A percentile compares a stretch with the other conserved stretches of the same genome.
Evolutionary conservation across 2,113 vertebrate species (phyloP).

Genomic region (Nematolebias whitei): DNA sequence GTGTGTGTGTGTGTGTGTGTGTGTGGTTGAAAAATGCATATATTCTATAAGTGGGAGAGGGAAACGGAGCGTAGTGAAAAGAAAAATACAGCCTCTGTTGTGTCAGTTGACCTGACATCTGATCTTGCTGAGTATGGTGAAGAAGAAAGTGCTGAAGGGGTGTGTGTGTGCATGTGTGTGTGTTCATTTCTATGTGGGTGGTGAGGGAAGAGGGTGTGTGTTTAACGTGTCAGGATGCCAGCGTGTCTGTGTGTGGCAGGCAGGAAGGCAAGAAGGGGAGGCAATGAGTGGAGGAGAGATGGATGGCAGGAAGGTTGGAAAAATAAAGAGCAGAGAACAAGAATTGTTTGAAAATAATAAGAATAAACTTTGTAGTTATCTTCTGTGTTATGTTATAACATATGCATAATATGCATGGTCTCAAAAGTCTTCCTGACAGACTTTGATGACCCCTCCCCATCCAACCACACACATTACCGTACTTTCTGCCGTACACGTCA

Average conservation of each 20-base stretch:
- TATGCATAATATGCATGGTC: too few relatives aligned
- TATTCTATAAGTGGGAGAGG: slow-evolving; percentile 69
- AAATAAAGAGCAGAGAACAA: slow-evolving; percentile 32
- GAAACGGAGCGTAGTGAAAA: slow-evolving; percentile 68
- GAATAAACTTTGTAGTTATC: too few relatives aligned
- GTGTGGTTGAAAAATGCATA: slow-evolving; percentile 72
- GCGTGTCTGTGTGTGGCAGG: slow-evolving; percentile 47
- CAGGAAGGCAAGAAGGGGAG: slow-evolving; percentile 54
- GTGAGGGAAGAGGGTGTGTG: slow-evolving; percentile 53
- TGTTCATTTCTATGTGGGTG: slow-evolving; percentile 21
- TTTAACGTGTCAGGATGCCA: slow-evolving; percentile 69
- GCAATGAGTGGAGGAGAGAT: slow-evolving; percentile 42
- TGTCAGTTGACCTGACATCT: slow-evolving; percentile 73
- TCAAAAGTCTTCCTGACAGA: too few relatives aligned
- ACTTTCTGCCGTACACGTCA: too few relatives aligned
- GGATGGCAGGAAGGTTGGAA: slow-evolving; percentile 51
- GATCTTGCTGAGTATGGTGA: slow-evolving; percentile 74
- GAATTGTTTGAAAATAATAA: slow-evolving; percentile 23
- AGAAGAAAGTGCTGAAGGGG: slow-evolving; percentile 72
- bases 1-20: slow-evolving; percentile 20
- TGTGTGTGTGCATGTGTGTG: slow-evolving; percentile 11
- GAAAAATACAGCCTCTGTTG: slow-evolving; percentile 66
- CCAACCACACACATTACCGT: too few relatives aligned
- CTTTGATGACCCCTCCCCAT: too few relatives aligned
- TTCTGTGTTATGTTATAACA: too few relatives aligned